phyloP scores from a whole-genome alignment of 2,113 vertebrate genomes.

The Gallinago media region DNA sequence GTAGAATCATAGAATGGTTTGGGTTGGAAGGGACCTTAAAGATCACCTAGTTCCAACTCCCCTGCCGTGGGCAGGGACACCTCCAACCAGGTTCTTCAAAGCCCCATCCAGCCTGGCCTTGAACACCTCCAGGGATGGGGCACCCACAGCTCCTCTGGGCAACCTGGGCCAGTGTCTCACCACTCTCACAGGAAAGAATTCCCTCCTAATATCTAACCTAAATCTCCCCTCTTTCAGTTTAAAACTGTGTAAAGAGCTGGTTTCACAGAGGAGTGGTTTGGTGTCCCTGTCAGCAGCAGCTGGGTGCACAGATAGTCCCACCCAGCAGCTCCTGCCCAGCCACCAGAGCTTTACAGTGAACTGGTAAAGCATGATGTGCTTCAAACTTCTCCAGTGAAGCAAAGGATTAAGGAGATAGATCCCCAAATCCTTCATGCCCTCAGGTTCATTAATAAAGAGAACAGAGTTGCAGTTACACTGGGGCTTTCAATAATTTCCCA shows the following conservation, averaged over 20 bases:
- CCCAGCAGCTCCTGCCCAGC: not conserved
- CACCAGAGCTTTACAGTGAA: accelerated
- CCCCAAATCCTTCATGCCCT: not conserved
- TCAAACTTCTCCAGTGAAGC: not conserved
- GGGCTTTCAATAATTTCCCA: not conserved
- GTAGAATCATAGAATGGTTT: not conserved
- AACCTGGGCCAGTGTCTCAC: not conserved
- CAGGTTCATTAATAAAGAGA: not conserved
- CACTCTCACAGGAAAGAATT: too few relatives aligned
- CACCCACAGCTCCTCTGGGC: not conserved
- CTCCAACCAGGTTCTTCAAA: not conserved
- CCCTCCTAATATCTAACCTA: not conserved
- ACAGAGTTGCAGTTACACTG: not conserved
- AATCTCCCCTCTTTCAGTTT: not conserved
- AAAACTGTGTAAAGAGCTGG: not conserved
- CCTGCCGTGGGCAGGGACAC: not conserved
- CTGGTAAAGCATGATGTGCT: accelerated
- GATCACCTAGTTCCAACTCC: not conserved
- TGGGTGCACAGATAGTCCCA: too few relatives aligned
- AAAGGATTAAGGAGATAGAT: not conserved
- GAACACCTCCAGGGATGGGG: not conserved
- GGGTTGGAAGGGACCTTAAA: not conserved
- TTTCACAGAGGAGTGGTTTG: not conserved
- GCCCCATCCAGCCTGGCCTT: not conserved
- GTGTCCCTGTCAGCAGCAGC: too few relatives aligned